Base-by-base conservation (phyloP, 2,888 invertebrate genomes). In the Chelonus formosanus region DNA sequence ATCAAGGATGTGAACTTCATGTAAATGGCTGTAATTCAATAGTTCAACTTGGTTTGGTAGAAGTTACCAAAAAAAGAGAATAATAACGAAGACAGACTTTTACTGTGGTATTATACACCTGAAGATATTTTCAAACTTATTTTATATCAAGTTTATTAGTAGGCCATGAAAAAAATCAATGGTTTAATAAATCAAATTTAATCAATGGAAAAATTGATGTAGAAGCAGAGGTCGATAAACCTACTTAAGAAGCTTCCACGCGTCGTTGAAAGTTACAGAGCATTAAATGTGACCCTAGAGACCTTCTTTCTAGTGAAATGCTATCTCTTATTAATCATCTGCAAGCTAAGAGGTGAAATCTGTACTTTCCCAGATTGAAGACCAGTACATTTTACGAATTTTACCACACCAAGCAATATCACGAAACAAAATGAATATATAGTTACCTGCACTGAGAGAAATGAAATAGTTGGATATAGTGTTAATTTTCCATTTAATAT, bases 141-240 rank as follows among this genome's bases (percentile, higher is more conserved):
- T 20, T 20, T 2, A 20, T 20, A 20, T 20, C 20, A 20, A 20
- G 20, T 20, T 20, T 20, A 20, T 20, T 20, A 20, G 20, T 20
- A 20, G 20, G 20, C 20, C 20, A 20, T 20, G n/a, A 6, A 40
- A 40, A 2, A 40, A 40, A 6, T 40, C 4, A 40, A 6, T 40
- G 32, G 6, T 36, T n/a, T 6, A 10, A 36, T 32, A 53, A 31
- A 10, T 59, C 8, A 8, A 89, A 91, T 82, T 91, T 91, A 0
- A 85, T 87, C 54, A 87, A 87, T 75, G 90, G 90, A 5, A 88
- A 89, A 80, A 88, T 91, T 6, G 88, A 89, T 81, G 87, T 90
- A 5, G 80, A 81, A 71, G 76, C 80, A 4, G 79, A 83, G 52
- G 70, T 78, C 40, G 76, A 73, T 50, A 74, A 70, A 67, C 58